phyloP scores from a whole-genome alignment of 2,113 vertebrate species.

The Paraplagusia blochii region DNA sequence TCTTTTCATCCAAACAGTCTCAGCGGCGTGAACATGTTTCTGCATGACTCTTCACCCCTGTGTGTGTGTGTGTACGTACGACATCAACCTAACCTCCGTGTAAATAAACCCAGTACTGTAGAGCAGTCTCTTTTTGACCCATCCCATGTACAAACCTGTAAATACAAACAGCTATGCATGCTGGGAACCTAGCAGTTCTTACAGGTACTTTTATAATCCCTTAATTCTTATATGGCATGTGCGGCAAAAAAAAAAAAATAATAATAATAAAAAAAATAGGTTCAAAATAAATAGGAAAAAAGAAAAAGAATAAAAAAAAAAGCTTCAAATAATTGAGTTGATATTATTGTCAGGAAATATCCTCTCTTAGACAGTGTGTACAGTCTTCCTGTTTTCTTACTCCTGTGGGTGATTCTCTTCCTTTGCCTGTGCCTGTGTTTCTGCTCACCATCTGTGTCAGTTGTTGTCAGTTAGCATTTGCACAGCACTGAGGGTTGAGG shows the following conservation, averaged over 20 bases:
- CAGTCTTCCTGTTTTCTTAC: conserved; percentile 76
- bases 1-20: conserved; percentile 54
- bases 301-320: conserved; percentile 59
- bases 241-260: conserved; percentile 72
- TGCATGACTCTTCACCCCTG: conserved; percentile 54
- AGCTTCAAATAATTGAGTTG: conserved; percentile 73
- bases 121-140: conserved; percentile 81
- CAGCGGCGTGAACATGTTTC: conserved; percentile 39
- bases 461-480: conserved; percentile 71
- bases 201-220: conserved; percentile 99
- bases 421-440: conserved; percentile 75
- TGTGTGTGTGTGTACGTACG: conserved; percentile 64
- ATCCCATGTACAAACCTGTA: conserved; percentile 80
- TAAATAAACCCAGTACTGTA: conserved; percentile 87
- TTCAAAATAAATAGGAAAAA: conserved; percentile 62
- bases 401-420: conserved; percentile 73
- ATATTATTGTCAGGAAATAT: conserved; percentile 74
- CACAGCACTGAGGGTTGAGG: conserved; percentile 77
- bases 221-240: conserved; percentile 89
- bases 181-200: conserved; percentile 90
- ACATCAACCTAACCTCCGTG: conserved; percentile 74
- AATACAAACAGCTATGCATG: conserved; percentile 96
- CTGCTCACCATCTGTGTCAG: conserved; percentile 73
- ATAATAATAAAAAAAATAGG: conserved; percentile 64
- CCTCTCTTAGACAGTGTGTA: conserved; percentile 71